Conservation (phyloP, 2,888 invertebrate genomes). For the Lithophane ornitopus region DNA sequence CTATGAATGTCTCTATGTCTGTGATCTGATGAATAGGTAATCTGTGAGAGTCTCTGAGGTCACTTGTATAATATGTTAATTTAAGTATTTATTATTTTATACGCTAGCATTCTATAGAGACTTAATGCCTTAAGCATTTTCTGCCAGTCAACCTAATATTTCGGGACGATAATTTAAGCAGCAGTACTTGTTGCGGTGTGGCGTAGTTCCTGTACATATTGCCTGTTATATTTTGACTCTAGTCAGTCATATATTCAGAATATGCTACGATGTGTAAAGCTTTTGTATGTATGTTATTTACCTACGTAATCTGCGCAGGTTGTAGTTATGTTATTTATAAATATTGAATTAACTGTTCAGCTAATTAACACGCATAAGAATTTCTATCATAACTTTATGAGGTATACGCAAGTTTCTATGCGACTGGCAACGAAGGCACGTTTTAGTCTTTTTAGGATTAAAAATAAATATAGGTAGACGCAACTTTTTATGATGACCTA, state of each 20-base stretch:
- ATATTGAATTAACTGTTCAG: constrained; percentile 16
- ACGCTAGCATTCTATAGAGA: not conserved
- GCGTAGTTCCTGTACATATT: not conserved
- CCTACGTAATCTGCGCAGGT: not conserved
- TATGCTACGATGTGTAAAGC: not conserved
- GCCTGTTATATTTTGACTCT: not conserved
- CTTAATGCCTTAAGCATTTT: not conserved
- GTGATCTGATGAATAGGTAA: too few species aligned
- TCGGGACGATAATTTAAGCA: not conserved
- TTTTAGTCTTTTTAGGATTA: constrained; percentile 14
- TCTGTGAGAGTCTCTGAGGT: not conserved
- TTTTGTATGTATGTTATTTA: not conserved
- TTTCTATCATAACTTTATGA: not conserved
- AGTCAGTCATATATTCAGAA: not conserved
- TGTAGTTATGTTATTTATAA: constrained; percentile 1
- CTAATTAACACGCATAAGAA: constrained; percentile 7
- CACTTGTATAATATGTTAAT: not conserved
- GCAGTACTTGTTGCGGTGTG: not conserved
- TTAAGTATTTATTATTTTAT: not conserved
- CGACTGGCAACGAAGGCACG: not conserved
- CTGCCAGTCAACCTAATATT: not conserved
- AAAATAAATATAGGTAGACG: not conserved
- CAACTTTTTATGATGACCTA: not conserved
- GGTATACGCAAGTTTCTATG: constrained; percentile 6
- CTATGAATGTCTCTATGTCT: not conserved